phyloP scores from a whole-genome alignment of 2,888 invertebrate species.

The Steinernema hermaphroditum region DNA sequence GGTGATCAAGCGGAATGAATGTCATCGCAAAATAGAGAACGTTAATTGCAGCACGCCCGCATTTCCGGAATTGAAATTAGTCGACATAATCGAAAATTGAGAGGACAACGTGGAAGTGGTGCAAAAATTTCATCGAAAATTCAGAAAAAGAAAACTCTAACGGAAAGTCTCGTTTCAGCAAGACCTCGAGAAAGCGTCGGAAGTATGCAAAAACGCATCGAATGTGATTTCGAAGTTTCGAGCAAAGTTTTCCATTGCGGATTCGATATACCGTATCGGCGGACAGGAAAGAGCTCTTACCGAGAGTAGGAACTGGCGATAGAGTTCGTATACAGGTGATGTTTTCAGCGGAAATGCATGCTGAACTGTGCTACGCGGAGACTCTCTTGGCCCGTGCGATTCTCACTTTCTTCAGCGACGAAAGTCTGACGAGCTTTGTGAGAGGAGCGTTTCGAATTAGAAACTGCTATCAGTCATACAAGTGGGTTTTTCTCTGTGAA shows the following conservation, averaged over 20 bases:
- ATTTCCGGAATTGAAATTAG: not conserved
- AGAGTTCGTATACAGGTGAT: not conserved
- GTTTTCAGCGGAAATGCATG: conserved; percentile 73
- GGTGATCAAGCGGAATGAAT: not conserved
- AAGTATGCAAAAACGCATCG: conserved; percentile 48
- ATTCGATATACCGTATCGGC: conserved; percentile 51
- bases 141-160: not conserved
- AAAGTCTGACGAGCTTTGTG: conserved; percentile 86
- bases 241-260: conserved; percentile 48
- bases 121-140: not conserved
- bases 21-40: not conserved
- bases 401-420: conserved; percentile 89
- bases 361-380: conserved; percentile 92
- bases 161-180: conserved; percentile 40
- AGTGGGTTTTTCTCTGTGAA: conserved; percentile 74
- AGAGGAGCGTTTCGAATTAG: conserved; percentile 89
- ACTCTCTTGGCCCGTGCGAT: conserved; percentile 80
- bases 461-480: conserved; percentile 86
- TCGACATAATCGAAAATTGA: conserved; percentile 25
- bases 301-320: conserved; percentile 35
- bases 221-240: conserved; percentile 55
- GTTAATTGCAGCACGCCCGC: not conserved
- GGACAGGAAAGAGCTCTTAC: conserved; percentile 40
- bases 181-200: conserved; percentile 58
- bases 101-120: not conserved